These are phyloP conservation scores for Tinamus major DNA, from an alignment of 2,797 vertebrate species.

Conservation along the genomic window DNA sequence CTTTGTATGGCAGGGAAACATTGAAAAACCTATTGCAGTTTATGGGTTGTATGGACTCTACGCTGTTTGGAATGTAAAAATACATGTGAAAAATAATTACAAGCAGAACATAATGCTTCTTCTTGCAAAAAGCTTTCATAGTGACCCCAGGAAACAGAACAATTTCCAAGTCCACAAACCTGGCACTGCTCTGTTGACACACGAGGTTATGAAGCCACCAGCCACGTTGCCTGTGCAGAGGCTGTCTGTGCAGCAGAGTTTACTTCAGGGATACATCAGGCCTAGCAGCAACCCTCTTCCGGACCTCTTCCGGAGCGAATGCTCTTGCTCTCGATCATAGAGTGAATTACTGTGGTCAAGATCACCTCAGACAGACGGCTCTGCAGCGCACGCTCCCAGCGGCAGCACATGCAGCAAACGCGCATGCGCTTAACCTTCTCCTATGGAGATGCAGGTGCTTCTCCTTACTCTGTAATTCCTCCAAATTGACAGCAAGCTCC, in stretches of 20 bases:
- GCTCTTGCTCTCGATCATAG: neutral
- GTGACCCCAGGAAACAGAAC: neutral
- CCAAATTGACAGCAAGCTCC: neutral
- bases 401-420: accelerated
- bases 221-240: accelerated
- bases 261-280: neutral
- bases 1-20: neutral
- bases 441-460: neutral
- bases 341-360: neutral
- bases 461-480: neutral
- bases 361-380: accelerated
- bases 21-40: neutral
- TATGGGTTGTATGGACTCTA: neutral
- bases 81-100: neutral
- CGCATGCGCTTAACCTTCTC: neutral
- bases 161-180: neutral
- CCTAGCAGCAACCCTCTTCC: neutral
- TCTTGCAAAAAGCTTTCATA: neutral
- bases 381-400: neutral
- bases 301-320: neutral
- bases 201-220: neutral
- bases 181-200: neutral
- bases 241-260: neutral
- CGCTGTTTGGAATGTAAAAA: neutral
- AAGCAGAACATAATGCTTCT: neutral